phyloP scores from a whole-genome alignment of 2,797 vertebrate species.

The Dallia pectoralis region DNA sequence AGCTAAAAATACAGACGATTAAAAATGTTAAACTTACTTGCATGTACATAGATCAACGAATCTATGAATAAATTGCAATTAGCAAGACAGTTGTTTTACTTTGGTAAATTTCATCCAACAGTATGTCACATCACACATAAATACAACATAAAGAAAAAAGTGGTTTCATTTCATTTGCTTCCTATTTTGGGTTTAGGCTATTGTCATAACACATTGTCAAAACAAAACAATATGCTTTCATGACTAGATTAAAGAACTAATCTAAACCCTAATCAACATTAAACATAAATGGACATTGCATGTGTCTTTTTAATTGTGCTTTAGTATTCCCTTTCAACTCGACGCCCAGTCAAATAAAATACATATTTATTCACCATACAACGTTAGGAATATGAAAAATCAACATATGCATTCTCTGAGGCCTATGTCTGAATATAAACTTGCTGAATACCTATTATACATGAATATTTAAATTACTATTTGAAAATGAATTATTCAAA shows the following conservation, averaged over 20 bases:
- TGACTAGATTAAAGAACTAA: conserved; percentile 5
- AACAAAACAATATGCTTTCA: background rate
- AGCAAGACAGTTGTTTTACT: background rate
- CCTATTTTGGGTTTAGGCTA: background rate
- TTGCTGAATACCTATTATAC: conserved; percentile 36
- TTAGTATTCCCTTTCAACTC: conserved; percentile 21
- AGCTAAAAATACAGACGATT: background rate
- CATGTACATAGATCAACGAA: background rate
- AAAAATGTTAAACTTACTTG: background rate
- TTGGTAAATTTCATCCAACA: too few species aligned
- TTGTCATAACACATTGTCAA: background rate
- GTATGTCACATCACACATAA: background rate
- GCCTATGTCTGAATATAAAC: conserved; percentile 6
- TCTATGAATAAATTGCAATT: background rate
- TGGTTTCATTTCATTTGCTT: background rate
- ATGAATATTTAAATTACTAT: conserved; percentile 13
- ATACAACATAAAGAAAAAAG: background rate
- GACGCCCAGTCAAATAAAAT: conserved; percentile 4
- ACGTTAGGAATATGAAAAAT: background rate
- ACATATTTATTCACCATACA: conserved; percentile 4
- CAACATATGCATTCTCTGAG: conserved; percentile 9
- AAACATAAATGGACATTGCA: conserved; percentile 8
- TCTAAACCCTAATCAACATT: conserved; percentile 4
- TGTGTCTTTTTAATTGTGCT: conserved; percentile 1
- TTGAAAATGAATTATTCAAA: conserved; percentile 46